Evolutionary conservation across 2,888 invertebrate genomes (phyloP), one percentile per base, ranked within the genome.

Genomic region (Lordiphosa fenestrarum): DNA sequence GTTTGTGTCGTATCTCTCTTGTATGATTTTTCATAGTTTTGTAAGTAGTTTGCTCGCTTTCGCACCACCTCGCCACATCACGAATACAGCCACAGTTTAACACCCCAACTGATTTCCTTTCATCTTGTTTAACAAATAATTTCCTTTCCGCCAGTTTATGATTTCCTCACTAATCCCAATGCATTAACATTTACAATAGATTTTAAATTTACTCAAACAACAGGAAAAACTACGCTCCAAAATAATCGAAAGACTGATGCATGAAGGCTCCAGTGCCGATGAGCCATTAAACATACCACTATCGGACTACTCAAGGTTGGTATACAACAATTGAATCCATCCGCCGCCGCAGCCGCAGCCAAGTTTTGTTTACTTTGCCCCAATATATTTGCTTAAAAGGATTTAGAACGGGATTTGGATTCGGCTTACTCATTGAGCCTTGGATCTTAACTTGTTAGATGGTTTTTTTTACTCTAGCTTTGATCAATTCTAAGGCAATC

Each of bases 231-330:
- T 96, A 47, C 91, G 95, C 71, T 92, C 91, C 60, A 96, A 96
- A 91, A 96, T 96, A 75, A 92, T 96, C 47, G 93, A 93, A 66
- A 93, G 95, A 85, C 90, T 96, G 67, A 90, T 93, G 68, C 94
- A 94, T 88, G 95, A 94, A 90, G 96, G 96, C 35, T 96, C 96
- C 0, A 96, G 94, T 87, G 96, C 96, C 6, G 96, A 96, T 78
- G 96, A 96, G 87, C 96, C 96, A 10, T 93, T 95, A 2, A 96
- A 96, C 87, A 95, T 96, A 71, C 93, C 93, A 61, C 90, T 96
- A 25, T 95, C 96, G 23, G 96, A 96, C 90, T 96, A 96, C 88
- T 96, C 96, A 6, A 96, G 96, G 96, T 95, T 90, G 53, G 48
- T 52, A n/a, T n/a, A 33, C 13, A 4, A 3, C 4, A 19, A 1